Evolutionary conservation across 2,113 vertebrate species (phyloP).

Genomic region (Alethe castanea): DNA sequence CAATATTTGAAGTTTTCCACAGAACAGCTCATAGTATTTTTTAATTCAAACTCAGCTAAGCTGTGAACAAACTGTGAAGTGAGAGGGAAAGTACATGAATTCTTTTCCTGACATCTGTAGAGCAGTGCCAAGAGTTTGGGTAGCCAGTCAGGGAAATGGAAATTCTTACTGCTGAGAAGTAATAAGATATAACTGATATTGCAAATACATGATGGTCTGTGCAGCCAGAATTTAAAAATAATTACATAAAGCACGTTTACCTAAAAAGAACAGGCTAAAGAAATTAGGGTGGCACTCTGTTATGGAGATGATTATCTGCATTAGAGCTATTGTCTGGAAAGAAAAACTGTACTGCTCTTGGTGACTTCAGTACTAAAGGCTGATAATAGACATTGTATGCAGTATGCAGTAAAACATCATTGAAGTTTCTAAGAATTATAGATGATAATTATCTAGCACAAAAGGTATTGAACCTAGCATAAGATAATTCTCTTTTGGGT

Average conservation of each 20-base stretch:
- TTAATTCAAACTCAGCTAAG: neutral
- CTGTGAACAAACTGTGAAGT: neutral
- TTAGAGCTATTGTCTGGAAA: neutral
- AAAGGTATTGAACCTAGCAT: neutral
- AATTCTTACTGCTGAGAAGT: neutral
- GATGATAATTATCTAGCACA: conserved; percentile 17
- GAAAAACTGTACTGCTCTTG: neutral
- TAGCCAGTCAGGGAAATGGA: neutral
- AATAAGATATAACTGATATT: neutral
- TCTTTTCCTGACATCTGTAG: neutral
- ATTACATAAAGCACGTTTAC: neutral
- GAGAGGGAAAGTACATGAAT: neutral
- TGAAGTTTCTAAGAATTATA: conserved; percentile 18
- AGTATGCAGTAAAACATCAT: neutral
- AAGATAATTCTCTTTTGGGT: conserved; percentile 15
- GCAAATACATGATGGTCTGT: neutral
- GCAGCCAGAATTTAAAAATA: neutral
- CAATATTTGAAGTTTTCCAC: conserved; percentile 16
- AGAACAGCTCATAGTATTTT: neutral
- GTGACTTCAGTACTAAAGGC: neutral
- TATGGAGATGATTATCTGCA: neutral
- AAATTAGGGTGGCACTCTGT: neutral
- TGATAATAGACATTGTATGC: neutral
- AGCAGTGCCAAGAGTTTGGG: neutral
- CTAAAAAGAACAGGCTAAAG: neutral